Conservation (phyloP, 2,888 invertebrate species). For the Cryptus armator region DNA sequence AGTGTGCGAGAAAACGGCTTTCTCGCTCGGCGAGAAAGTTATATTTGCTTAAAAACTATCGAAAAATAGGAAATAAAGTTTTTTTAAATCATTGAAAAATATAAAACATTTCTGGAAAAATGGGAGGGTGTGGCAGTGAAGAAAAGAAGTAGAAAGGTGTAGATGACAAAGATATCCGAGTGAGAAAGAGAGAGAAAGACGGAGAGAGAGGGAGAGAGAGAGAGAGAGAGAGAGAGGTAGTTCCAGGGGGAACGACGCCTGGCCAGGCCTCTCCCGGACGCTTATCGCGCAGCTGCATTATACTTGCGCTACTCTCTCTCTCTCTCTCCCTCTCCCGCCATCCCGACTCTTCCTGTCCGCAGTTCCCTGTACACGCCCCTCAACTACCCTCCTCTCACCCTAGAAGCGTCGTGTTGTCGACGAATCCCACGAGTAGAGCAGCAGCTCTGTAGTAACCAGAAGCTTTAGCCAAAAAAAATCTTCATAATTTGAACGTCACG, state of each 20-base stretch:
- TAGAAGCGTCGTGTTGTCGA: slow-evolving; percentile 43
- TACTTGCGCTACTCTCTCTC: slow-evolving; percentile 65
- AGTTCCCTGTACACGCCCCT: slow-evolving; percentile 57
- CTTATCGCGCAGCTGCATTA: slow-evolving; percentile 67
- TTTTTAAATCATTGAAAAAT: slow-evolving; percentile 25
- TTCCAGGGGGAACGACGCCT: slow-evolving; percentile 66
- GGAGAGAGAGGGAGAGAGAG: slow-evolving; percentile 50
- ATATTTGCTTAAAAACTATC: too few relatives aligned
- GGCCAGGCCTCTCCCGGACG: slow-evolving; percentile 66
- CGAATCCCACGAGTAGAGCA: slow-evolving; percentile 30
- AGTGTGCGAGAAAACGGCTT: too few relatives aligned
- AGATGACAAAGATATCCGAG: slow-evolving; percentile 46
- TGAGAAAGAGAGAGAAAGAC: slow-evolving; percentile 42
- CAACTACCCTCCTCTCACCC: neutral
- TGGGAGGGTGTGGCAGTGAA: slow-evolving; percentile 49
- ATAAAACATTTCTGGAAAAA: slow-evolving; percentile 7
- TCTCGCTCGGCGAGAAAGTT: neutral
- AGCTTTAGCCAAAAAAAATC: neutral
- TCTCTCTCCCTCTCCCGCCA: slow-evolving; percentile 32
- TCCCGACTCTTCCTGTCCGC: slow-evolving; percentile 57
- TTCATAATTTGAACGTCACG: neutral
- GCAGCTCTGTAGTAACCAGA: neutral
- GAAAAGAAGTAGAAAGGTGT: slow-evolving; percentile 60
- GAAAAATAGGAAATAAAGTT: too few relatives aligned
- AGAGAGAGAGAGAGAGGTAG: slow-evolving; percentile 53